phyloP scores from a whole-genome alignment of 2,797 vertebrate genomes.

The Ibycter americanus region DNA sequence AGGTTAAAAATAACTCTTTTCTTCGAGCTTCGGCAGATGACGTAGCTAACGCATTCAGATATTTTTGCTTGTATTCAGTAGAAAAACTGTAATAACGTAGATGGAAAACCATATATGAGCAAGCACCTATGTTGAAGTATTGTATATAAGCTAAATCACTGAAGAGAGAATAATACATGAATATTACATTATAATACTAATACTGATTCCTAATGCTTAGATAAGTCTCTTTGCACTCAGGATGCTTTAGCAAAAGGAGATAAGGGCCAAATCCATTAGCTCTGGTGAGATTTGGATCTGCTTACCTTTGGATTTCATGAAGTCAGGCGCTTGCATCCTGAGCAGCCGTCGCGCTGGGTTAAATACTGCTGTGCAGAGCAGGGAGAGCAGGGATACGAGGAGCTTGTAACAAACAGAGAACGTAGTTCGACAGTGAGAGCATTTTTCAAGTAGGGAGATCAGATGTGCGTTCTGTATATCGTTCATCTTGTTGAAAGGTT shows the following conservation, averaged over 20 bases:
- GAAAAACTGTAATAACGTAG: not conserved
- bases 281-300: constrained; percentile 53
- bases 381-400: not conserved
- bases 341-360: not conserved
- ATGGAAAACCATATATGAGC: not conserved
- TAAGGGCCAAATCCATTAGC: constrained; percentile 58
- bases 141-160: not conserved
- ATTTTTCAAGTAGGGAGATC: not conserved
- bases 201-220: constrained; percentile 44
- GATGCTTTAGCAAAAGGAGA: constrained; percentile 30
- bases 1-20: constrained; percentile 11
- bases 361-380: not conserved
- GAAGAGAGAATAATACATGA: constrained; percentile 30
- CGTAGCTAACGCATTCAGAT: not conserved
- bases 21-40: not conserved
- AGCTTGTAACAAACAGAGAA: not conserved
- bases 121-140: not conserved
- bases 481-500: constrained; percentile 19
- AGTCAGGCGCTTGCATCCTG: not conserved
- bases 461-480: not conserved
- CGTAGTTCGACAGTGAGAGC: not conserved
- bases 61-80: not conserved
- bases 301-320: constrained; percentile 46
- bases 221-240: constrained; percentile 30
- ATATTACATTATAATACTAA: constrained; percentile 45